Conservation (phyloP, 37 sponge, comb jelly and placozoan species). For the Axinella damicornis region DNA sequence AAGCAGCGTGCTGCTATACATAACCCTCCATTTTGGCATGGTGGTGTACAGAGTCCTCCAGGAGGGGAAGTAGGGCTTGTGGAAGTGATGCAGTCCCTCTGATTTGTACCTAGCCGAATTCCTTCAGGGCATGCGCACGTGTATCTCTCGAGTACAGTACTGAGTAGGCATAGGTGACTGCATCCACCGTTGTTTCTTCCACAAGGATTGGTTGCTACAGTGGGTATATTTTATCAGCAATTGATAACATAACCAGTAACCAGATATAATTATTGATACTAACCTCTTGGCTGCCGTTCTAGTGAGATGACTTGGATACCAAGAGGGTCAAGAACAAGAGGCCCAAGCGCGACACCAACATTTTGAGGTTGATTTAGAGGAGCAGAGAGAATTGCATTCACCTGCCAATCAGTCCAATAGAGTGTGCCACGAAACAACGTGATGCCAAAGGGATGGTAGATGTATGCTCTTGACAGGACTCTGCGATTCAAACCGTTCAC, state of each 20-base stretch:
- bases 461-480: neutral
- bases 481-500: conserved; percentile 18
- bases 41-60: no score
- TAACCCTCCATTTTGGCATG: no score
- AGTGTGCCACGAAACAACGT: conserved; percentile 39
- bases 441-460: conserved; percentile 60
- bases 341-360: neutral
- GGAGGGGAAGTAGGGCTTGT: no score
- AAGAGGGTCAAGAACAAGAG: neutral
- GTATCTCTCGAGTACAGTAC: neutral
- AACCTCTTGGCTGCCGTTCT: neutral
- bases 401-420: conserved; percentile 75
- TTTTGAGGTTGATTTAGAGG: neutral
- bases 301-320: conserved; percentile 7
- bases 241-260: no score
- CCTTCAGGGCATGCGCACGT: conserved; percentile 67
- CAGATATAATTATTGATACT: neutral
- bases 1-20: no score
- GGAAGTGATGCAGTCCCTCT: neutral
- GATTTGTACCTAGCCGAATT: neutral
- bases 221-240: no score
- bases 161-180: conserved; percentile 68
- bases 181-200: conserved; percentile 28
- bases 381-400: conserved; percentile 14
- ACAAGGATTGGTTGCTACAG: conserved; percentile 61